Base-by-base conservation (phyloP, 2,113 vertebrate genomes). In the Pristiophorus japonicus region DNA sequence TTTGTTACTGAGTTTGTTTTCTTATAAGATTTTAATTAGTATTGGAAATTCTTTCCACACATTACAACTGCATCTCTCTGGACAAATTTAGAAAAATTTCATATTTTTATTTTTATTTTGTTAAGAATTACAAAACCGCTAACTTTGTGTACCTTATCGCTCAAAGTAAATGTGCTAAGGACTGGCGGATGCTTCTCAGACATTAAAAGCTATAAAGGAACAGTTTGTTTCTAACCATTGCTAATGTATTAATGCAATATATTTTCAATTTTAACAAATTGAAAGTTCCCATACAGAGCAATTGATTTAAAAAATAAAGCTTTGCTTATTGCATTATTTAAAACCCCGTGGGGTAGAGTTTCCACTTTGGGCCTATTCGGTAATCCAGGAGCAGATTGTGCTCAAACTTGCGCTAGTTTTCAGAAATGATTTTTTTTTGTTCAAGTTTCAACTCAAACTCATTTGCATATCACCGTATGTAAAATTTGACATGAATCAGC, bases 1-100 rank as follows among this genome's bases (percentile, higher is more conserved):
- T 70, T 47, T 73, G 65, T 94, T 51, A 94, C 24, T 47, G 42
- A 67, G 66, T 67, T 94, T 94, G 27, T 94, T 94, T 94, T 94
- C 93, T 94, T 94, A 70, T 70, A 94, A 66, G 93, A 94, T 94
- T 94, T 47, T 45, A 67, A 67, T 94, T 94, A 42, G 66, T 85
- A 90, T 59, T 94, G 65, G 62, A 70, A 70, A 94, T 94, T 94
- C 65, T 70, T 94, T 73, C 93, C 93, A 94, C 51, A 94, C 45
- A 45, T 94, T 73, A 38, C 24, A 73, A 67, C 45, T 94, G 65
- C 55, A 42, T 94, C 1, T 92, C 42, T 38, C 62, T 63, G 45
- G 63, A 67, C 65, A 47, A 63, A 70, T 16, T 94, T 94, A 47
- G 65, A 30, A 93, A 94, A 45, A 94, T 47, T 70, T 65, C 4